Conservation (phyloP, 2,113 vertebrate genomes). For the Salvelinus sp. region DNA sequence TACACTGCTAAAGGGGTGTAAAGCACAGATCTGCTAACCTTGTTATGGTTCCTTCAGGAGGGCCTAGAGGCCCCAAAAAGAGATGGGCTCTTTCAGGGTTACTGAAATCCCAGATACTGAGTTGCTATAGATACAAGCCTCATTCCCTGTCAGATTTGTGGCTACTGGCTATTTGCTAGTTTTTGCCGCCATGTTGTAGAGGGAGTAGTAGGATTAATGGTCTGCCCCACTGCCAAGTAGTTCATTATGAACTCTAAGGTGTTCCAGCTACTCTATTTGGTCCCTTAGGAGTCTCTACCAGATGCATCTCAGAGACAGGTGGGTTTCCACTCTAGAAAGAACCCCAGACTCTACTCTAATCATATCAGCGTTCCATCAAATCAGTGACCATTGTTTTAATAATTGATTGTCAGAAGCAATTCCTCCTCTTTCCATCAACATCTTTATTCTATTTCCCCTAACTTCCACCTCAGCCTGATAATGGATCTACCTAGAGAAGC, state of each 20-base stretch:
- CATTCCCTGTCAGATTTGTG: conserved; percentile 9
- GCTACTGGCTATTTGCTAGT: conserved; percentile 19
- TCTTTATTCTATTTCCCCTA: not conserved
- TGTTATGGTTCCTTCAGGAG: not conserved
- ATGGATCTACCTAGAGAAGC: no score
- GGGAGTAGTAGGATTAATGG: conserved; percentile 4
- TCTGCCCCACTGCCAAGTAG: no score
- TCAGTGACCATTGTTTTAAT: not conserved
- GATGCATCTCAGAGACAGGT: no score
- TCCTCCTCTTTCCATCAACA: not conserved
- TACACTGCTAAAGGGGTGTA: not conserved
- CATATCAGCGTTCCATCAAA: not conserved
- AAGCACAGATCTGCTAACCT: not conserved
- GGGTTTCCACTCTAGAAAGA: no score
- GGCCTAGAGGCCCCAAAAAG: no score
- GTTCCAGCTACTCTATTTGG: no score
- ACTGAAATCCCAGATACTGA: not conserved
- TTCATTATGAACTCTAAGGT: no score
- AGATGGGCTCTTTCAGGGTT: no score
- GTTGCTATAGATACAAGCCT: conserved; percentile 19
- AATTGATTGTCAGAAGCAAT: not conserved
- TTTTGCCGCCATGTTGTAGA: conserved; percentile 15
- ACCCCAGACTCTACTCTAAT: not conserved
- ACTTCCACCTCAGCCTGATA: no score
- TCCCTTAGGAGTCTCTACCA: no score